Conservation (phyloP, 2,888 invertebrate genomes). For the Meteorus colon region DNA sequence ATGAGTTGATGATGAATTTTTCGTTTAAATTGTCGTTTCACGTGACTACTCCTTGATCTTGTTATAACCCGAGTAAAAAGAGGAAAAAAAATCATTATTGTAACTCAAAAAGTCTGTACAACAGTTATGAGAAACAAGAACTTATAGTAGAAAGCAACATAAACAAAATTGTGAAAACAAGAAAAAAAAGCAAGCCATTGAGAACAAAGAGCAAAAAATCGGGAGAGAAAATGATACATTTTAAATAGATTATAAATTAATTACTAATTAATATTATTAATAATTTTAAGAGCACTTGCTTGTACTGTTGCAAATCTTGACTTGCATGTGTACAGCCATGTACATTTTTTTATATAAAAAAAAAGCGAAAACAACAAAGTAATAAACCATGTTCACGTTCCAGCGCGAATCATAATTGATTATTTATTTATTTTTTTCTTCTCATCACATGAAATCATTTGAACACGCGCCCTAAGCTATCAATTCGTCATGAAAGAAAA, state of each 20-base stretch:
- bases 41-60: slow-evolving; percentile 47
- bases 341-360: slow-evolving; percentile 70
- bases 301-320: slow-evolving; percentile 70
- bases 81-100: slow-evolving; percentile 31
- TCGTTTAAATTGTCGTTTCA: not conserved
- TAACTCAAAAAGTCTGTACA: slow-evolving; percentile 59
- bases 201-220: slow-evolving; percentile 40
- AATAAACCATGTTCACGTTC: slow-evolving; percentile 49
- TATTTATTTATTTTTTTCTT: slow-evolving; percentile 26
- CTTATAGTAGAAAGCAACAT: slow-evolving; percentile 55
- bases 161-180: slow-evolving; percentile 57
- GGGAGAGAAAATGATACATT: slow-evolving; percentile 56
- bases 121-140: slow-evolving; percentile 40
- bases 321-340: slow-evolving; percentile 70
- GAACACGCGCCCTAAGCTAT: slow-evolving; percentile 7
- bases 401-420: slow-evolving; percentile 48
- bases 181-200: slow-evolving; percentile 55
- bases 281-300: slow-evolving; percentile 68
- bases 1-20: not conserved
- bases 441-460: slow-evolving; percentile 14
- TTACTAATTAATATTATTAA: slow-evolving; percentile 62
- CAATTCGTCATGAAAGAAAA: slow-evolving; percentile 2
- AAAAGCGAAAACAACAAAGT: slow-evolving; percentile 19
- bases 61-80: slow-evolving; percentile 56
- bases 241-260: slow-evolving; percentile 63